A percentile compares a stretch with the other conserved stretches of the same genome.
Evolutionary conservation across 2,888 invertebrate species (phyloP).

Genomic region (Brachyptera putata): DNA sequence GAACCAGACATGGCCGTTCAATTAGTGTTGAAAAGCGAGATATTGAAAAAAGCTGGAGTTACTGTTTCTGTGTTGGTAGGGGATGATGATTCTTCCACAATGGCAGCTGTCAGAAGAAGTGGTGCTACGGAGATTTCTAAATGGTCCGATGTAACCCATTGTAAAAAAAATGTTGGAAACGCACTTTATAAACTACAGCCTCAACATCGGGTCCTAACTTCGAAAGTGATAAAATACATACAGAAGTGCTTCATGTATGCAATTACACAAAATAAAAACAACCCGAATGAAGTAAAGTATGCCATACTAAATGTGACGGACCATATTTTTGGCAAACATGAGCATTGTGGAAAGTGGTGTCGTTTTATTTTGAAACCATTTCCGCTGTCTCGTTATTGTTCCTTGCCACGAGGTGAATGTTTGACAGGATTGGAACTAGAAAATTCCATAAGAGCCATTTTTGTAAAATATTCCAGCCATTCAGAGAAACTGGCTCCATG

Average conservation of each 20-base stretch:
- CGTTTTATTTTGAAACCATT: neutral
- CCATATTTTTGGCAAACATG: neutral
- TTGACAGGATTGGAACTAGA: neutral
- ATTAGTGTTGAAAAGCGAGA: conserved; percentile 32
- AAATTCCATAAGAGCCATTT: neutral
- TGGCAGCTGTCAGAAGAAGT: conserved; percentile 28
- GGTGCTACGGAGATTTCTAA: neutral
- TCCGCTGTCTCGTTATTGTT: neutral
- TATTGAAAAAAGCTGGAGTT: conserved; percentile 34
- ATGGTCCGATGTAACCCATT: conserved; percentile 14
- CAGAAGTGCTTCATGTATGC: neutral
- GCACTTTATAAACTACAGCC: neutral
- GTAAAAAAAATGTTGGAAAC: neutral
- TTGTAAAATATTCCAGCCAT: neutral
- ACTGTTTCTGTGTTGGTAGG: conserved; percentile 33
- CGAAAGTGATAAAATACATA: neutral
- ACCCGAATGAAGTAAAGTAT: neutral
- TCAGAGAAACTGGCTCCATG: neutral
- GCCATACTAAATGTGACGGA: neutral
- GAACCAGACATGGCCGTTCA: conserved; percentile 35
- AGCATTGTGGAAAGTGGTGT: neutral
- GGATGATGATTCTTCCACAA: conserved; percentile 37
- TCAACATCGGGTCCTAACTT: neutral
- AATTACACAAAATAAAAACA: neutral
- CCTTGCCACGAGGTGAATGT: neutral